Evolutionary conservation across 2,888 invertebrate species (phyloP).

Genomic region (Sipha maydis): DNA sequence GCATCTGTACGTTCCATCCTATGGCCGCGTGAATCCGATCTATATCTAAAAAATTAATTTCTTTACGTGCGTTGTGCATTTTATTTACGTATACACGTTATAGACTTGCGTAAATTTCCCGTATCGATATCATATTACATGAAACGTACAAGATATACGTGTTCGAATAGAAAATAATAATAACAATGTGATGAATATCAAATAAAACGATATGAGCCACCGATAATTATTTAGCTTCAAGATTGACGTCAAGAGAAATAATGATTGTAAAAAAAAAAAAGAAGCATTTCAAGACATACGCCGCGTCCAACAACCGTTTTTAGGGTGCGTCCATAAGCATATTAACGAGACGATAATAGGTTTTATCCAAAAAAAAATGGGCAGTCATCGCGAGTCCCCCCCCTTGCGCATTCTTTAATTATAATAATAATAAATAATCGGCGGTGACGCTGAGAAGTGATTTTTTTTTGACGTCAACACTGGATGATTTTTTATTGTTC

Average conservation of each 20-base stretch:
- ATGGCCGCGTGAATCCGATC: no score
- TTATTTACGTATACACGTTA: no score
- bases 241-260: no score
- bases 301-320: constrained; percentile 21
- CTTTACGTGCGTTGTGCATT: no score
- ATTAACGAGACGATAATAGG: constrained; percentile 12
- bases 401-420: background rate
- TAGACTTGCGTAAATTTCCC: no score
- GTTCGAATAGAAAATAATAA: background rate
- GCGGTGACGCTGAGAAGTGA: constrained; percentile 1
- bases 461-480: constrained; percentile 35
- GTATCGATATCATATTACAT: background rate
- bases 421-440: constrained; percentile 34
- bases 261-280: background rate
- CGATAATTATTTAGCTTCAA: no score
- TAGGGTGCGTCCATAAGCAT: constrained; percentile 24
- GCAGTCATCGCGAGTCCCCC: constrained; percentile 11
- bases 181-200: background rate
- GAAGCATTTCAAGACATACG: background rate
- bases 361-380: constrained; percentile 30
- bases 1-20: no score
- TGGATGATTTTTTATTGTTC: constrained; percentile 38
- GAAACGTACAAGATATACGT: no score
- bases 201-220: no score
- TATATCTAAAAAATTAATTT: no score